phyloP scores from a whole-genome alignment of 2,113 vertebrate genomes.

The Argyrosomus japonicus region DNA sequence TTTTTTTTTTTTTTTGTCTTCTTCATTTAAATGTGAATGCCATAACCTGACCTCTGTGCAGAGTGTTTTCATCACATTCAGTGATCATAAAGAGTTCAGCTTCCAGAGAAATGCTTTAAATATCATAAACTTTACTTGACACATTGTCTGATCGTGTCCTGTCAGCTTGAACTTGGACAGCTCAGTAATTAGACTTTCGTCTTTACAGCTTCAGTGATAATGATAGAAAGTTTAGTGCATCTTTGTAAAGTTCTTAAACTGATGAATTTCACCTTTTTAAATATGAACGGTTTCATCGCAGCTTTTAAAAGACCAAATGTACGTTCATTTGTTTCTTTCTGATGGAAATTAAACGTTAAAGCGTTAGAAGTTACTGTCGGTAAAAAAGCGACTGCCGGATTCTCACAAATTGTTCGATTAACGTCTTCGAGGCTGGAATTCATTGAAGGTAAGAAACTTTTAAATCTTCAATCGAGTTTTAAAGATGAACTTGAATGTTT shows the following conservation, averaged over 20 bases:
- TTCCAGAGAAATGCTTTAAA: neutral
- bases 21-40: neutral
- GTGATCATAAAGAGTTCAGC: neutral
- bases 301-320: neutral
- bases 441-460: constrained; percentile 78
- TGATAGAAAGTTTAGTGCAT: neutral
- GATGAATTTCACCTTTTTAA: too few relatives aligned
- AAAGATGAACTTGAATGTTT: neutral
- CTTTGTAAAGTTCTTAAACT: neutral
- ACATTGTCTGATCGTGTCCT: neutral
- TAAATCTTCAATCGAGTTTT: constrained; percentile 21
- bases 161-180: neutral
- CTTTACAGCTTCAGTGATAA: neutral
- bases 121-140: neutral
- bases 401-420: constrained; percentile 3
- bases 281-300: neutral
- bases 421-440: constrained; percentile 60
- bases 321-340: neutral
- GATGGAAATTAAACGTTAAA: neutral
- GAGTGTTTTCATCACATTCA: neutral
- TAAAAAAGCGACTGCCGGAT: neutral
- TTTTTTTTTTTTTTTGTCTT: too few relatives aligned
- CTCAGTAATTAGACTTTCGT: neutral
- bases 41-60: neutral
- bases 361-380: neutral